phyloP scores from a whole-genome alignment of 1,140 invertebrate species.

The Meloidogyne chitwoodi region DNA sequence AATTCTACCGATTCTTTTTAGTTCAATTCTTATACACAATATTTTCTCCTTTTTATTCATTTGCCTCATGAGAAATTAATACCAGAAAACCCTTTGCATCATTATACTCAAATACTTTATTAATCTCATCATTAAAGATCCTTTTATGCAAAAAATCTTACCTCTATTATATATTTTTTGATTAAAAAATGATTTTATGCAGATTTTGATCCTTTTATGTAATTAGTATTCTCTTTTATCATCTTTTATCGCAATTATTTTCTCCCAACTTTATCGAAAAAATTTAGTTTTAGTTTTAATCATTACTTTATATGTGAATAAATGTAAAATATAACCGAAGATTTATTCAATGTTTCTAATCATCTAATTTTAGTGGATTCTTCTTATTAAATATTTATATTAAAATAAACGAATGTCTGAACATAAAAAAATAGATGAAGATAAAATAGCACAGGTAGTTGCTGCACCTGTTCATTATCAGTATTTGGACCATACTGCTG shows the following conservation, averaged over 20 bases:
- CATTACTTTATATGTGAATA: neutral
- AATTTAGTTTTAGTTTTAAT: neutral
- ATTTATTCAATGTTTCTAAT: neutral
- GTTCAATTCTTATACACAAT: neutral
- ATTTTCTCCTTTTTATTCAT: neutral
- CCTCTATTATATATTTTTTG: neutral
- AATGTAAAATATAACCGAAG: neutral
- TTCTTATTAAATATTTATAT: neutral
- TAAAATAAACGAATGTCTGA: neutral
- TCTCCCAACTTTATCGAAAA: neutral
- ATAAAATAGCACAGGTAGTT: neutral
- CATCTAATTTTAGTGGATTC: neutral
- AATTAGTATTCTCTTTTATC: neutral
- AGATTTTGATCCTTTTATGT: neutral
- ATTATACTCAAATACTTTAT: neutral
- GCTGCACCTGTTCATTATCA: conserved; percentile 41
- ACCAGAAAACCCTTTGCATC: neutral
- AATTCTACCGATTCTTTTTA: neutral
- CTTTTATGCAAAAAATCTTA: neutral
- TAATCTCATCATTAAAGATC: neutral
- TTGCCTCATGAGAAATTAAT: neutral
- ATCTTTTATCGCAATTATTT: neutral
- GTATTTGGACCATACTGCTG: conserved; percentile 89
- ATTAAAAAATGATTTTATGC: neutral
- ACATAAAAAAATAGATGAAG: neutral